Evolutionary conservation across 1,140 invertebrate genomes (phyloP), one percentile per base, ranked within the genome.

Genomic region (Bombus huntii): DNA sequence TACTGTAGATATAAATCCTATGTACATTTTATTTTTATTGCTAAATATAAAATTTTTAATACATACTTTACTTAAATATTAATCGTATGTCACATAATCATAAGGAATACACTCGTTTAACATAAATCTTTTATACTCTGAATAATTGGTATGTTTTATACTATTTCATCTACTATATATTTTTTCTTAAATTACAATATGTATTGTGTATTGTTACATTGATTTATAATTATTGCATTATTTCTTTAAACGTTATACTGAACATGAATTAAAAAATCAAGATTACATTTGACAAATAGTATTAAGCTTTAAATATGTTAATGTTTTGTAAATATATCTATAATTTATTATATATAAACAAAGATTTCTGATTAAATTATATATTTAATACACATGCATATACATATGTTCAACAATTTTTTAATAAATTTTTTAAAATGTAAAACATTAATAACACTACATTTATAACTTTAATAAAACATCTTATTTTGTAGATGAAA

Each of bases 401-500:
- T 57, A 37, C 6, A 68, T 39, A 13, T 22, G 3, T 66, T 53
- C 12, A n/a, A 53, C 9, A 47, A 42, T 42, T 72, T 34, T 42
- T 22, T 39, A 39, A 42, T 5, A 71, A 68, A 34, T 39, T 71
- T 28, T 75, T 18, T 57, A 31, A 34, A 57, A 25, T 53, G 18
- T 71, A 18, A n/a, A 31, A 44, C 15, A 73, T n/a, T 25, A 53
- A 47, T 34, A 59, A 5, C 18, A 34, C 34, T 47, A 6, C 57
- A 25, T n/a, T 76, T 34, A 10, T 57, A 47, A 15, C 53, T 37
- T 57, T 76, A 70, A 83, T 75, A 42, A 42, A 65, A 53, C 1
- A 79, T 57, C 22, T 73, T 80, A 65, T 85, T 85, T 85, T 53
- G 4, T 77, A 86, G 73, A 57, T 62, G 31, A 72, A 68, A 34